Base-by-base conservation (phyloP, 2,888 invertebrate species). In the Drosophila nigricruria region DNA sequence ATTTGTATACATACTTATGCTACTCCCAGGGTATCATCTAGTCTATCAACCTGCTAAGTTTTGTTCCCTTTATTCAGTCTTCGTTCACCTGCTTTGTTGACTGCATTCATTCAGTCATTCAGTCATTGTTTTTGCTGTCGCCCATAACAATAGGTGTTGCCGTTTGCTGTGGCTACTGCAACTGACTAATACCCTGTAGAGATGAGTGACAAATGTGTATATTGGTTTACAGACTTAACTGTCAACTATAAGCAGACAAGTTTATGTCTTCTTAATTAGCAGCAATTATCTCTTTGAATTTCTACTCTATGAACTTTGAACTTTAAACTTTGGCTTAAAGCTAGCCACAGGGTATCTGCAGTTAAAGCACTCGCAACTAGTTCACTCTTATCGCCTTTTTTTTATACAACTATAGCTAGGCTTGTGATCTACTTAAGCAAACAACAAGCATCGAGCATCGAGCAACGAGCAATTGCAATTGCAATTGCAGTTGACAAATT, bases 61-160 rank as follows among this genome's bases (percentile, higher is more conserved):
- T 16, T 5, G 6, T 32, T 57, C 20, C 3, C n/a, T 69, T 47
- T 9, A 25, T 6, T n/a, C 14, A 9, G 14, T 27, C n/a, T 27
- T 63, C 52, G 20, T 47, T 69, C 20, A 42, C 20, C 73, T 60
- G 69, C 50, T 77, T 64, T 50, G 87, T 84, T 23, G 68, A 56
- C 61, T 83, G 84, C 74, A 83, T 85, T 79, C 81, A 88, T 68
- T 84, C 78, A 71, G 23, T n/a, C 30, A 59, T 53, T 60, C 81
- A 71, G 34, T 10, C 49, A 59, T 53, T 60, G 42, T 45, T 70
- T 42, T 38, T 62, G 36, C 49, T 65, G 67, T 54, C 62, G 50
- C 27, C 32, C 23, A 25, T 75, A 50, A 69, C 69, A 69, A 73
- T 49, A 59, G 53, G 54, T 80, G 73, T 57, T 86, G 61, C 60